phyloP scores from a whole-genome alignment of 2,888 invertebrate genomes.

The Maniola hyperantus region DNA sequence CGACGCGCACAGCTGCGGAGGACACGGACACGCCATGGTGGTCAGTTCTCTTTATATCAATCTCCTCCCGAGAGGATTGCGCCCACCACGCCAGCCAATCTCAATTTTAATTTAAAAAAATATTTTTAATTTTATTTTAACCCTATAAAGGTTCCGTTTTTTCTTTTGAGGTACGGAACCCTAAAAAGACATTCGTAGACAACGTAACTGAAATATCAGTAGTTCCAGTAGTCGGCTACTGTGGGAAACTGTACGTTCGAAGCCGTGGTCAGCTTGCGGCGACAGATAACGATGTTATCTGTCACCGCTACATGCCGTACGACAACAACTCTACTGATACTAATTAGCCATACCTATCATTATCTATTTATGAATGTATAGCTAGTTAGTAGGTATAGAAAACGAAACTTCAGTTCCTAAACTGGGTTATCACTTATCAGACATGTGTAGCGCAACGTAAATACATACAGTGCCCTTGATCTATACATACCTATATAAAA shows the following conservation, averaged over 20 bases:
- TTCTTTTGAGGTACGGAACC: neutral
- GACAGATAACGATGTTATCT: slow-evolving; percentile 5
- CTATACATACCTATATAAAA: too few relatives aligned
- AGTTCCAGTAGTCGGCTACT: neutral
- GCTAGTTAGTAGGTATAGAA: too few relatives aligned
- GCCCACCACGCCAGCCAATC: too few relatives aligned
- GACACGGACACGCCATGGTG: slow-evolving; percentile 61
- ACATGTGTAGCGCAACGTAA: too few relatives aligned
- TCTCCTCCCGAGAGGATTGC: too few relatives aligned
- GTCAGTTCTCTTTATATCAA: slow-evolving; percentile 46
- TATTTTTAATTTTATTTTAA: too few relatives aligned
- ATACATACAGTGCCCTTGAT: too few relatives aligned
- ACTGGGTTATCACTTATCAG: too few relatives aligned
- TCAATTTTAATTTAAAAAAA: too few relatives aligned
- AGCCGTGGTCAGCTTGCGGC: slow-evolving; percentile 6
- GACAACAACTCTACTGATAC: neutral
- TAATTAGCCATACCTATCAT: neutral
- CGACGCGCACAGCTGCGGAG: slow-evolving; percentile 48
- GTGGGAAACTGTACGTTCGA: slow-evolving; percentile 3
- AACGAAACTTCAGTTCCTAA: too few relatives aligned
- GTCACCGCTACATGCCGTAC: neutral
- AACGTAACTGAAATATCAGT: neutral
- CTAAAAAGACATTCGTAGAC: neutral
- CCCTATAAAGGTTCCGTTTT: too few relatives aligned
- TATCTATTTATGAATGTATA: neutral